A percentile compares a stretch with the other conserved stretches of the same genome.
These are phyloP conservation scores for Phasia obesa DNA, from an alignment of 2,888 invertebrate species.

Conservation along the genomic window DNA sequence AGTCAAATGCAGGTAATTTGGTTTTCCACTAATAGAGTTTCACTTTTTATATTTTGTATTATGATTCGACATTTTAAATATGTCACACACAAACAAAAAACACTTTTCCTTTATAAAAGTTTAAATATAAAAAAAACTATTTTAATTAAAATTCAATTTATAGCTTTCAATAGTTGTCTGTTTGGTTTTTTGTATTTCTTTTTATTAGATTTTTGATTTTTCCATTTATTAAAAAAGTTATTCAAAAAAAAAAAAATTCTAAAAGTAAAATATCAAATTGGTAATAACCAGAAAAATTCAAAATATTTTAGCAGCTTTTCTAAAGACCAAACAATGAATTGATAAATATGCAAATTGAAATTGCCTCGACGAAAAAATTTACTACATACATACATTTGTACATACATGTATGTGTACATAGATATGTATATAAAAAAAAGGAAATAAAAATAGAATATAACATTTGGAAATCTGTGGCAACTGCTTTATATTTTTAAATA, in stretches of 20 bases:
- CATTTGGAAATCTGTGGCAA: too few species aligned
- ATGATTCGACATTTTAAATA: too few species aligned
- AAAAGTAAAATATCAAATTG: not conserved
- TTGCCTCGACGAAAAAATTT: not conserved
- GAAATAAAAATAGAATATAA: too few species aligned
- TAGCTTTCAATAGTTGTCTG: constrained; percentile 1
- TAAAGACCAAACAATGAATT: not conserved
- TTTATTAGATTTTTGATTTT: not conserved
- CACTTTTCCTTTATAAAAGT: too few species aligned
- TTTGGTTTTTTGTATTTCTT: not conserved
- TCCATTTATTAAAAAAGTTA: not conserved
- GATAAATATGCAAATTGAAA: constrained; percentile 8
- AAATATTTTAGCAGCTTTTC: not conserved
- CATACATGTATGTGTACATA: too few species aligned
- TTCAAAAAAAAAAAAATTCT: not conserved
- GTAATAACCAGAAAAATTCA: not conserved
- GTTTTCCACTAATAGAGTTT: too few species aligned
- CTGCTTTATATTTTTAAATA: too few species aligned
- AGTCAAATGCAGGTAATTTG: too few species aligned
- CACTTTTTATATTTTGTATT: too few species aligned
- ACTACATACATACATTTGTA: too few species aligned
- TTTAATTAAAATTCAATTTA: constrained; percentile 22
- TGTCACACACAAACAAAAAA: too few species aligned
- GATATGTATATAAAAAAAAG: too few species aligned
- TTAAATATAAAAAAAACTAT: not conserved